A percentile compares a stretch with the other conserved stretches of the same genome.
Evolutionary conservation across 2,797 vertebrate genomes (phyloP).

Genomic region (Gouania willdenowi): DNA sequence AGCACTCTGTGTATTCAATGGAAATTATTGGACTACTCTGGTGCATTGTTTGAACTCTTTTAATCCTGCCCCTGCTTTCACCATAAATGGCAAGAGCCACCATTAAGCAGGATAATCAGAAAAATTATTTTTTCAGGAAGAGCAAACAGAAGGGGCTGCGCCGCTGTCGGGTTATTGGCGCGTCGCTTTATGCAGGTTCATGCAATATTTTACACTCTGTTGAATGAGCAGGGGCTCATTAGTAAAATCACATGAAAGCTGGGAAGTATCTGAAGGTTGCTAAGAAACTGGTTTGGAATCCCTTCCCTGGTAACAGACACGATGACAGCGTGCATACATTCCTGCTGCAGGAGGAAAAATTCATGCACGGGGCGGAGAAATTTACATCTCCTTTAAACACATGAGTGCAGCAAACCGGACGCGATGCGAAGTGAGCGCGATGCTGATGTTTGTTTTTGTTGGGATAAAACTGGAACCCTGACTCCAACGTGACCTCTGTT

Average conservation of each 20-base stretch:
- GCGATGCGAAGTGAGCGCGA: background rate
- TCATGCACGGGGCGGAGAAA: conserved; percentile 24
- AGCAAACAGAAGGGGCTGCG: background rate
- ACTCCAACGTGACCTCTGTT: background rate
- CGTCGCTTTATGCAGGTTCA: conserved; percentile 48
- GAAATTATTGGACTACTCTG: conserved; percentile 24
- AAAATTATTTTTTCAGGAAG: conserved; percentile 32
- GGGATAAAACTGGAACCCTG: background rate
- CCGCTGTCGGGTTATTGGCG: conserved; percentile 10
- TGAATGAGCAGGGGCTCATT: conserved; percentile 66
- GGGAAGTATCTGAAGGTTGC: conserved; percentile 64
- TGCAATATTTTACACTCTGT: conserved; percentile 60
- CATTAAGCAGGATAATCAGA: conserved; percentile 40
- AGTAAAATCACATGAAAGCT: conserved; percentile 66
- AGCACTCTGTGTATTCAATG: conserved; percentile 19
- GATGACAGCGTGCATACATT: conserved; percentile 40
- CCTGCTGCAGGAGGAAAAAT: conserved; percentile 33
- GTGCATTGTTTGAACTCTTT: conserved; percentile 42
- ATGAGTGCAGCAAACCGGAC: background rate
- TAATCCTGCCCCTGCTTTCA: conserved; percentile 38
- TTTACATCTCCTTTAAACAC: conserved; percentile 28
- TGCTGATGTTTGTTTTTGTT: too few relatives aligned
- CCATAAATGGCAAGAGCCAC: conserved; percentile 23
- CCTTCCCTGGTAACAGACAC: conserved; percentile 63
- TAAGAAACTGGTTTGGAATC: conserved; percentile 70